These are phyloP conservation scores for Hirtodrosophila cameraria DNA, from an alignment of 2,888 invertebrate genomes.

Conservation along the genomic window DNA sequence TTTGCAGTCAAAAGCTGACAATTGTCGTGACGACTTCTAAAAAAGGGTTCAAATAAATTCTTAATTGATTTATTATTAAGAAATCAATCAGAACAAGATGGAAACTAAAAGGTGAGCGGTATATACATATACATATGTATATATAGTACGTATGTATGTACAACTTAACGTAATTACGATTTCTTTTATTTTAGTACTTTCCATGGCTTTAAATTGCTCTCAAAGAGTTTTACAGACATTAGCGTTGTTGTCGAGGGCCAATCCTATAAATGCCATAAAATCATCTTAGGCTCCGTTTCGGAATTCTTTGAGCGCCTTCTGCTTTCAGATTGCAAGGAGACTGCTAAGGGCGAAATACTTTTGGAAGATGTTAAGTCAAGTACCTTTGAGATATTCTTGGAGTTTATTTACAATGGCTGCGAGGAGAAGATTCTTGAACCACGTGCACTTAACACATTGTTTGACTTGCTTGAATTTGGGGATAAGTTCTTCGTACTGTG, in stretches of 20 bases:
- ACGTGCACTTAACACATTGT: not conserved
- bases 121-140: no score
- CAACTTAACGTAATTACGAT: no score
- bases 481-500: not conserved
- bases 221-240: not conserved
- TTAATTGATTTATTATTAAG: no score
- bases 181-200: no score
- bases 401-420: not conserved
- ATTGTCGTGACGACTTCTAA: no score
- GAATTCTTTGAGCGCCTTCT: conserved; percentile 2
- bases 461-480: not conserved
- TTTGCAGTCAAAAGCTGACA: no score
- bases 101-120: no score
- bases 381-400: not conserved
- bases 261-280: conserved; percentile 1
- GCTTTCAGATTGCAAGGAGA: not conserved
- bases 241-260: not conserved
- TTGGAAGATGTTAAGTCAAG: not conserved
- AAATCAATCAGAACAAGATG: no score
- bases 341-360: not conserved
- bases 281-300: not conserved
- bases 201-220: no score
- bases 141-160: no score
- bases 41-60: no score
- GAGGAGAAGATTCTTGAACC: not conserved